These are phyloP conservation scores for Catharus ustulatus DNA, from an alignment of 2,797 vertebrate genomes.

Conservation along the genomic window DNA sequence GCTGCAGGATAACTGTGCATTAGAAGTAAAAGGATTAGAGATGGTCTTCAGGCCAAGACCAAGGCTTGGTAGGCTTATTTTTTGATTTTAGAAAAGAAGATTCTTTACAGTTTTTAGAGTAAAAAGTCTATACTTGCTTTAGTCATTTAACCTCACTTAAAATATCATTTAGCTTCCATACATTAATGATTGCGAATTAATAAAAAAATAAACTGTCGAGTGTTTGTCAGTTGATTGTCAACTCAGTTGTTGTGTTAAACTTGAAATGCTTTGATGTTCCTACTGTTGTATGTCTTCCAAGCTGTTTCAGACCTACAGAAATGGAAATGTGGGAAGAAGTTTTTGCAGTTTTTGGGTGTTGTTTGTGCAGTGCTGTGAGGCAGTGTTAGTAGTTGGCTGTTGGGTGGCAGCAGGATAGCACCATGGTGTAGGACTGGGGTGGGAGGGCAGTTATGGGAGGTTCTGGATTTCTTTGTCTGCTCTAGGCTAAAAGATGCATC, in stretches of 20 bases:
- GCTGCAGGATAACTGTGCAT: constrained; percentile 93
- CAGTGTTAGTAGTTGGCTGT: not conserved
- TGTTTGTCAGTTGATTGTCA: not conserved
- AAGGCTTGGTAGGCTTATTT: constrained; percentile 84
- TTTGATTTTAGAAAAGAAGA: not conserved
- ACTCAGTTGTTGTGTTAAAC: not conserved
- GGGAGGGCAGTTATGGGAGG: rapidly evolving
- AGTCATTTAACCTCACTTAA: not conserved
- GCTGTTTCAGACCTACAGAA: not conserved
- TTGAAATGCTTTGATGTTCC: not conserved
- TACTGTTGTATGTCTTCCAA: not conserved
- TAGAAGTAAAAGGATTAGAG: constrained; percentile 92
- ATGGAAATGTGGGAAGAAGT: not conserved
- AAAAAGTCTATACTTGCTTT: not conserved
- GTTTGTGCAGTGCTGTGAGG: not conserved
- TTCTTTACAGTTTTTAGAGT: not conserved
- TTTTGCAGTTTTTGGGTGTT: not conserved
- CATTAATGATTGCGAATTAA: not conserved
- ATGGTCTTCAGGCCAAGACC: constrained; percentile 94
- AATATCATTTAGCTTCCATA: not conserved
- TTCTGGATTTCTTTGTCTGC: not conserved
- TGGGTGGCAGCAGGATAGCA: not conserved
- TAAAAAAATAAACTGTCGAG: not conserved
- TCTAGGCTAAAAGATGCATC: not conserved
- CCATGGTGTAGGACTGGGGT: rapidly evolving